Conservation (phyloP, 2,113 vertebrate genomes). For the Ramphastos sulfuratus region DNA sequence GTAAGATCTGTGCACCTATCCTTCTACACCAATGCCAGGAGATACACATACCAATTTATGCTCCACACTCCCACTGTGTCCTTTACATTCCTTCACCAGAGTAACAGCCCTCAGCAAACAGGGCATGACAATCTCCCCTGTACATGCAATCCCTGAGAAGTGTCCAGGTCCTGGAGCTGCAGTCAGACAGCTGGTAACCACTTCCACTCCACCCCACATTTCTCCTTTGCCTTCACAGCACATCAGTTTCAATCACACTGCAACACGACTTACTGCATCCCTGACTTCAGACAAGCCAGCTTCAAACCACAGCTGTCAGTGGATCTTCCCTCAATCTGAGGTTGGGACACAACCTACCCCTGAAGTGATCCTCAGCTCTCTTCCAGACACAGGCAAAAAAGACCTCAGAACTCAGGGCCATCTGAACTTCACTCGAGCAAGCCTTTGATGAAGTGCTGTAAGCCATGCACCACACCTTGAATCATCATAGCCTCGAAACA, state of each 20-base stretch:
- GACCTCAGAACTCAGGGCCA: not conserved
- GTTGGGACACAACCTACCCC: not conserved
- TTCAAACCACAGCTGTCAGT: not conserved
- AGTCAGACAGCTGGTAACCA: not conserved
- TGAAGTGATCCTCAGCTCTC: not conserved
- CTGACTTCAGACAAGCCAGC: not conserved
- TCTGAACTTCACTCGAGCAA: not conserved
- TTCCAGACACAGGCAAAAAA: not conserved
- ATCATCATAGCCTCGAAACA: not conserved
- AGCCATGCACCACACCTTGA: not conserved
- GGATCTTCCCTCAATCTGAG: not conserved
- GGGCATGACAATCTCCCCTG: not conserved
- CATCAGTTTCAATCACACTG: not conserved
- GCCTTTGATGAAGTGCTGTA: not conserved
- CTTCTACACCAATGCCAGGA: not conserved
- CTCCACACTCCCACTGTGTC: not conserved
- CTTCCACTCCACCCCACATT: not conserved
- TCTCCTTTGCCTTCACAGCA: not conserved
- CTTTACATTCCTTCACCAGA: not conserved
- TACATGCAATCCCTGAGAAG: not conserved
- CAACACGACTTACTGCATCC: not conserved
- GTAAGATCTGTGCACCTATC: not conserved
- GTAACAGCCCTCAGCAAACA: not conserved
- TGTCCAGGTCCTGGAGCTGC: not conserved
- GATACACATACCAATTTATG: accelerated